Evolutionary conservation across 1,140 invertebrate species (phyloP), one percentile per base, ranked within the genome.

Genomic region (Drosophila sp.): DNA sequence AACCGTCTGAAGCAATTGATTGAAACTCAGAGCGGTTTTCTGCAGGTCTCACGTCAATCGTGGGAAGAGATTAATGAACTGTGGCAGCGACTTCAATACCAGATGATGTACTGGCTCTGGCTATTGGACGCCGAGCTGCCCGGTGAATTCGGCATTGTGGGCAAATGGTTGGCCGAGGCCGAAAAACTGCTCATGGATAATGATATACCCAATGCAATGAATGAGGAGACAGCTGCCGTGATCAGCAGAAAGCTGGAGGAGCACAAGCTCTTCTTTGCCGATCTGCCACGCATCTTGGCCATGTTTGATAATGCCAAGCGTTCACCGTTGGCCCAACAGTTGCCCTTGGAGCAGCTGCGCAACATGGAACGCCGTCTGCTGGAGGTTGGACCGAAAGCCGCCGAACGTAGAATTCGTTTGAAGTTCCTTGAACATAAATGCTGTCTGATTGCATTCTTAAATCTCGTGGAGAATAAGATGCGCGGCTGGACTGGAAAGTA

Each of bases 381-480:
- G 38, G 94, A 94, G 11, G 93, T 97, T 36, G 95, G 94, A 76
- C 93, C 93, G 54, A 94, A 94, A 77, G 96, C 96, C 8, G 94
- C 95, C 9, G 95, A 96, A 79, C 94, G 97, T 72, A 94, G 96
- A 89, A 95, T 97, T 9, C 94, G 94, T 89, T 93, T 98, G 76
- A 97, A 97, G 91, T 98, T 97, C 93, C 93, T 98, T 51, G 97
- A 98, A 93, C 97, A 98, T 91, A 97, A 97, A 93, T 97, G 97
- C 92, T 98, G 97, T 92, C 94, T 98, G 67, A 95, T 98, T 72
- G 97, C 97, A 45, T 97, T 98, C 92, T 94, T 98, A 25, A 96
- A 96, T 89, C 93, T 97, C 48, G 96, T 97, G 38, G 97, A 98
- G 93, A 96, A 95, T 32, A 98, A 98, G 92, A 92, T 98, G 67